phyloP scores from a whole-genome alignment of 2,888 invertebrate genomes.

The Pardosa pseudoannulata region DNA sequence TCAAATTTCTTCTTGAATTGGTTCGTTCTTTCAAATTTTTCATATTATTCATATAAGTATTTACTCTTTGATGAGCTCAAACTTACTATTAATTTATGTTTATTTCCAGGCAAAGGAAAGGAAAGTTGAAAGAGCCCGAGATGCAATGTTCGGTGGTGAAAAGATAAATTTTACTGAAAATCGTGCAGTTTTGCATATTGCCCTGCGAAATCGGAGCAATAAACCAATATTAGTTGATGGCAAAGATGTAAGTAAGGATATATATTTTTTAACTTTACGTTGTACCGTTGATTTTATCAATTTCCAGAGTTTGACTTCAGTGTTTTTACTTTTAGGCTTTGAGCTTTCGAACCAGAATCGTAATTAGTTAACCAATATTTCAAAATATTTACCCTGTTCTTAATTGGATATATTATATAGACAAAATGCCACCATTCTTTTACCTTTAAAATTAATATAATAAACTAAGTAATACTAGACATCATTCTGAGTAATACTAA shows the following conservation, averaged over 20 bases:
- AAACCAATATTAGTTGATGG: slow-evolving; percentile 88
- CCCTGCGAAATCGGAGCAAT: slow-evolving; percentile 91
- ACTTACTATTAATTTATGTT: neutral
- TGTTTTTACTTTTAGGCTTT: too few relatives aligned
- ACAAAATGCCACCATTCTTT: too few relatives aligned
- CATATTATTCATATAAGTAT: neutral
- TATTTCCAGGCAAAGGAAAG: slow-evolving; percentile 82
- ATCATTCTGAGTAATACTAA: too few relatives aligned
- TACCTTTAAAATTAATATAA: too few relatives aligned
- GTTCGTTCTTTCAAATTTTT: slow-evolving; percentile 79
- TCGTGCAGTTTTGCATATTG: slow-evolving; percentile 95
- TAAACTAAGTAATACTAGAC: too few relatives aligned
- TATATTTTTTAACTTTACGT: too few relatives aligned
- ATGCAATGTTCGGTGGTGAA: slow-evolving; percentile 94
- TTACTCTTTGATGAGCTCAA: neutral
- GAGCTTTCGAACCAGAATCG: too few relatives aligned
- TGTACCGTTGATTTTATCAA: too few relatives aligned
- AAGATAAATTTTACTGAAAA: slow-evolving; percentile 99
- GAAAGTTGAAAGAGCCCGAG: slow-evolving; percentile 89
- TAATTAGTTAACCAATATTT: too few relatives aligned
- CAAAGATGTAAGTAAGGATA: slow-evolving; percentile 86
- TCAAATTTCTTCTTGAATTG: slow-evolving; percentile 87
- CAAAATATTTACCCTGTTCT: too few relatives aligned
- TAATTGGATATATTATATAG: too few relatives aligned
- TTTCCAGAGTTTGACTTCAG: too few relatives aligned